These are phyloP conservation scores for Ptychoptera contaminata DNA, from an alignment of 2,888 invertebrate genomes.

Conservation along the genomic window DNA sequence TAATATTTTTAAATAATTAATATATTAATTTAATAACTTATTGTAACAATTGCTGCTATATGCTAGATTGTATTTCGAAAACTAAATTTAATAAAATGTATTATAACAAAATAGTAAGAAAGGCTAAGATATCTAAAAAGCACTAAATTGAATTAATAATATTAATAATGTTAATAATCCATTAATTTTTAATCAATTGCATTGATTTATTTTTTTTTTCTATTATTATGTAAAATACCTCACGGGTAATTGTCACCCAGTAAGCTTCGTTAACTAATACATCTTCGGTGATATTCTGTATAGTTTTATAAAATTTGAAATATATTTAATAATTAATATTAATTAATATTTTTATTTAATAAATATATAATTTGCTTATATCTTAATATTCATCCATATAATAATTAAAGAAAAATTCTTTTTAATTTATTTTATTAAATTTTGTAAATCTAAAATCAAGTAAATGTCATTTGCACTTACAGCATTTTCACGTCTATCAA, in stretches of 20 bases:
- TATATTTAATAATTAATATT: neutral
- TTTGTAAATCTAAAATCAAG: neutral
- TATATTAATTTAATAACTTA: no score
- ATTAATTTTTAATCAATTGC: no score
- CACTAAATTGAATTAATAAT: no score
- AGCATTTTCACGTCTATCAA: conserved; percentile 72
- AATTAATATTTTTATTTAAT: conserved; percentile 2
- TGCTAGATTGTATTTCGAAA: no score
- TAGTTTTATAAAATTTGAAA: neutral
- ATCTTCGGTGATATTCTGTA: conserved; percentile 92
- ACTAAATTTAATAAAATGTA: no score
- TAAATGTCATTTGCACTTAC: conserved; percentile 36
- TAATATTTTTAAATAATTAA: no score
- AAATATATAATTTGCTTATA: neutral
- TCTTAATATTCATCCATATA: no score
- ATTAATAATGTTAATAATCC: no score
- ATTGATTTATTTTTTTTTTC: no score
- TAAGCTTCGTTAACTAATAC: conserved; percentile 88
- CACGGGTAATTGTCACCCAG: conserved; percentile 84
- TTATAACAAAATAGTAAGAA: no score
- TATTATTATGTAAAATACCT: conserved; percentile 51
- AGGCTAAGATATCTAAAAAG: no score
- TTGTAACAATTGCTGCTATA: no score
- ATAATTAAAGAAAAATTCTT: neutral
- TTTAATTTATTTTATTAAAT: neutral